These are phyloP conservation scores for Addax nasomaculatus DNA, from an alignment of 2,113 vertebrate species.

Conservation along the genomic window DNA sequence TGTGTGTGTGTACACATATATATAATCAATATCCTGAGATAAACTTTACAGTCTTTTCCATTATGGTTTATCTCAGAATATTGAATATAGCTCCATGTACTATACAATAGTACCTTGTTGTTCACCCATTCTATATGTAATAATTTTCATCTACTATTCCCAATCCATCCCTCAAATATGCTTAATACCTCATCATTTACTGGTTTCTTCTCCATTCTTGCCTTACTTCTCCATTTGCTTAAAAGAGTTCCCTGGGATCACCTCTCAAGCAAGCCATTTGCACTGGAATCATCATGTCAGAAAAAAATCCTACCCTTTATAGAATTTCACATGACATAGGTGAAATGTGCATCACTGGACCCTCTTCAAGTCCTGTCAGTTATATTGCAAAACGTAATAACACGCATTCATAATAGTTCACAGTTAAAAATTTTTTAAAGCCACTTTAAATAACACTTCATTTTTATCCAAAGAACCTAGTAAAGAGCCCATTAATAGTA, in stretches of 20 bases:
- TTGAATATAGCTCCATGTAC: background rate
- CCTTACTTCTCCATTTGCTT: background rate
- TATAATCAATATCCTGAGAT: background rate
- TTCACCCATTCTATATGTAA: background rate
- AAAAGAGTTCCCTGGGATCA: background rate
- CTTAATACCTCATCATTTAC: background rate
- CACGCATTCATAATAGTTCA: background rate
- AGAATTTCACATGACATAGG: background rate
- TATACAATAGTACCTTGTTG: background rate
- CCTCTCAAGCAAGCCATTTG: background rate
- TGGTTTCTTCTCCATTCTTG: background rate
- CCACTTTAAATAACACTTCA: slow-evolving; percentile 40
- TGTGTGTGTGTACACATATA: background rate
- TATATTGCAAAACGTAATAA: background rate
- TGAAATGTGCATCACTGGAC: background rate
- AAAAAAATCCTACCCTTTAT: background rate
- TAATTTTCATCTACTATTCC: background rate
- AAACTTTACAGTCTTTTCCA: background rate
- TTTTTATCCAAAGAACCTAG: slow-evolving; percentile 38
- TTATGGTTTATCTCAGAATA: background rate
- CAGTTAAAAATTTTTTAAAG: background rate
- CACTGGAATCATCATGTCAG: background rate
- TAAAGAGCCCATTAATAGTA: slow-evolving; percentile 50
- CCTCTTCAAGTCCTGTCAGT: background rate
- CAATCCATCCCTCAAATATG: background rate